A percentile compares a stretch with the other conserved stretches of the same genome.
These are phyloP conservation scores for Cranoglanis bouderius DNA, from an alignment of 2,113 vertebrate genomes.

Conservation along the genomic window DNA sequence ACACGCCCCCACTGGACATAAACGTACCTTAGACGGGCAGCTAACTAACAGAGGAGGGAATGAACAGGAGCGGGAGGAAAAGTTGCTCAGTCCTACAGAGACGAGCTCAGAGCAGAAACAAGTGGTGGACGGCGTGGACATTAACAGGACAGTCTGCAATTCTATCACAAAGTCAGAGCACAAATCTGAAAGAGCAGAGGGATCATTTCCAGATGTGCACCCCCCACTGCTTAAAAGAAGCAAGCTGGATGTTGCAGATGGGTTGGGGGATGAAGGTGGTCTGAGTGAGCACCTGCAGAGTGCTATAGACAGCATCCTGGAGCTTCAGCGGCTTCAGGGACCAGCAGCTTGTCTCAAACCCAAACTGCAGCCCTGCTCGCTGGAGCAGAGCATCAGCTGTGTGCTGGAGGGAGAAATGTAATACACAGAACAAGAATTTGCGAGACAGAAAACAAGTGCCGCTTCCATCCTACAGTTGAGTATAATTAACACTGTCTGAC, in stretches of 20 bases:
- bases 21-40: constrained; percentile 66
- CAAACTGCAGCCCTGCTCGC: constrained; percentile 53
- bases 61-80: constrained; percentile 41
- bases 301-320: constrained; percentile 81
- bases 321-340: constrained; percentile 78
- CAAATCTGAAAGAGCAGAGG: background rate
- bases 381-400: constrained; percentile 75
- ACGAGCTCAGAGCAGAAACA: constrained; percentile 34
- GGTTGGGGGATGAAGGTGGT: constrained; percentile 71
- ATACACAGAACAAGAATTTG: constrained; percentile 26
- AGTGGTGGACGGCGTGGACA: background rate
- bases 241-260: constrained; percentile 31
- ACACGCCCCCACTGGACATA: constrained; percentile 48
- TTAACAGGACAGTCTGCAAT: constrained; percentile 28
- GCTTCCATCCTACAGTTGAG: constrained; percentile 56
- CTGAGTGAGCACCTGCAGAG: constrained; percentile 80
- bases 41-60: constrained; percentile 67
- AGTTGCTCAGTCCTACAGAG: constrained; percentile 16
- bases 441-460: constrained; percentile 51
- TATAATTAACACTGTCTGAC: constrained; percentile 61
- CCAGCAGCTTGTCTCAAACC: constrained; percentile 56
- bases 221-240: constrained; percentile 48
- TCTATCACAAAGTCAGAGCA: constrained; percentile 13
- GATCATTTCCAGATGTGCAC: constrained; percentile 36
- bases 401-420: constrained; percentile 72